Percentiles rank a stretch among this genome's conserved stretches.
phyloP scores from a whole-genome alignment of 2,888 invertebrate genomes.

The Caenorhabditis zanzibari region DNA sequence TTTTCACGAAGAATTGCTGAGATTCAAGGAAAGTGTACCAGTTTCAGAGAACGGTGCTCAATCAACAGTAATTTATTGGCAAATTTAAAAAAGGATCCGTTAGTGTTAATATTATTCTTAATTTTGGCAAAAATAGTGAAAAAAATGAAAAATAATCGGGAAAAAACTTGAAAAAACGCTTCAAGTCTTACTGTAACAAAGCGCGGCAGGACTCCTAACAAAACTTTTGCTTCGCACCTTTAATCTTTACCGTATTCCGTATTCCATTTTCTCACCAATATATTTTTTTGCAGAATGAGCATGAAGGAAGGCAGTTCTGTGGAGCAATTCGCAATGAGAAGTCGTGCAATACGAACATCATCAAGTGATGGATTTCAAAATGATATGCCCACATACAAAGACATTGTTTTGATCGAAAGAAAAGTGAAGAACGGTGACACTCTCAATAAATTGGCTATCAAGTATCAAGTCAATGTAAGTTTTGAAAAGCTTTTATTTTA shows the following conservation, averaged over 20 bases:
- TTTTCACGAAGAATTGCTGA: no score
- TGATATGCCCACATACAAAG: slow-evolving; percentile 68
- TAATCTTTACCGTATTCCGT: background rate
- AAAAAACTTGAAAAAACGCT: no score
- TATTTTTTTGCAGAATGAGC: slow-evolving; percentile 43
- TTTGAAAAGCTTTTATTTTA: background rate
- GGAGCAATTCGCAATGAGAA: slow-evolving; percentile 71
- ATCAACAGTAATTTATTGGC: no score
- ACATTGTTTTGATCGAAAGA: slow-evolving; percentile 77
- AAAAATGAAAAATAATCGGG: no score
- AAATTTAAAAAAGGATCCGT: no score
- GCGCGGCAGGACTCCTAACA: no score
- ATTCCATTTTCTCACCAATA: background rate
- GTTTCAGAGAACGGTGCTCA: no score
- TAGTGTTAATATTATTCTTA: no score
- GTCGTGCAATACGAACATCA: slow-evolving; percentile 68
- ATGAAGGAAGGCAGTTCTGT: slow-evolving; percentile 60
- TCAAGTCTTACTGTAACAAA: no score
- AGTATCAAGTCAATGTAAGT: slow-evolving; percentile 81
- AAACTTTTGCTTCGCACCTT: no score
- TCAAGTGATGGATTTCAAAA: slow-evolving; percentile 64
- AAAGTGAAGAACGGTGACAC: slow-evolving; percentile 80
- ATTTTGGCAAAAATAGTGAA: no score
- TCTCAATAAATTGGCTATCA: slow-evolving; percentile 79
- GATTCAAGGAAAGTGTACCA: no score